Evolutionary conservation across 2,113 vertebrate species (phyloP).

Genomic region (Phaethon lepturus): DNA sequence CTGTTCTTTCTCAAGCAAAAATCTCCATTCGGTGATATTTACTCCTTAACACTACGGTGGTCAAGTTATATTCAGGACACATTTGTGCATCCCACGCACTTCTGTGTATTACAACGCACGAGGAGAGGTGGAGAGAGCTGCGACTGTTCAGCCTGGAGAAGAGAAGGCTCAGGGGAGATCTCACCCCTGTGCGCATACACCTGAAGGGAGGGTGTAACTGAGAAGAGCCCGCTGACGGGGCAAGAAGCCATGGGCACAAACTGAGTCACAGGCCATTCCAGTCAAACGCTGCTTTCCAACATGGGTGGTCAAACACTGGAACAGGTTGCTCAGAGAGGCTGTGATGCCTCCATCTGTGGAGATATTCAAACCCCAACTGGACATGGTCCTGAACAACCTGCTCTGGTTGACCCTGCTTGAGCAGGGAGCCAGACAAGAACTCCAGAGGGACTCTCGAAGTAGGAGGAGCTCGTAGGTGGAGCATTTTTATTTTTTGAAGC

Average conservation of each 20-base stretch:
- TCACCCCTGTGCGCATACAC: fast-evolving
- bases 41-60: neutral
- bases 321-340: neutral
- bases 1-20: neutral
- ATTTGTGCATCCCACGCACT: no score
- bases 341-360: neutral
- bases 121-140: neutral
- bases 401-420: neutral
- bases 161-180: neutral
- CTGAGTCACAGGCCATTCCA: fast-evolving
- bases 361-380: neutral
- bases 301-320: neutral
- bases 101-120: fast-evolving
- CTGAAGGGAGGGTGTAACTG: neutral
- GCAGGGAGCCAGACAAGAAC: neutral
- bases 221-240: neutral
- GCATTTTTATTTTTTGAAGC: neutral
- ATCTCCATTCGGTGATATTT: neutral
- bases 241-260: neutral
- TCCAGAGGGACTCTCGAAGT: neutral
- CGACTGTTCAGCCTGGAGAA: neutral
- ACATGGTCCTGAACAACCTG: neutral
- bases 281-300: fast-evolving
- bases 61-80: neutral
- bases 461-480: neutral